phyloP scores from a whole-genome alignment of 1,140 invertebrate genomes.

The Halesus radiatus region DNA sequence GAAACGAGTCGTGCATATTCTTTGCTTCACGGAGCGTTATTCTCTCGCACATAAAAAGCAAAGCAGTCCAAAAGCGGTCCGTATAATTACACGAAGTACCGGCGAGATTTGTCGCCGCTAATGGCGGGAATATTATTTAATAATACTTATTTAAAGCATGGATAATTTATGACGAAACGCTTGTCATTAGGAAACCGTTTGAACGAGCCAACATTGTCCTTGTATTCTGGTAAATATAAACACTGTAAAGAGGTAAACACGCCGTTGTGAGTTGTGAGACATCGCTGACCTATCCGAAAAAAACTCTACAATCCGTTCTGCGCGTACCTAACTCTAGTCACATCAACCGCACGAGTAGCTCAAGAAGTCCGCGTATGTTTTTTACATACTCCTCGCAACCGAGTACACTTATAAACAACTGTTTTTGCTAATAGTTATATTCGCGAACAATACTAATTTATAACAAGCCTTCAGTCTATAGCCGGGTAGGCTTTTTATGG shows the following conservation, averaged over 20 bases:
- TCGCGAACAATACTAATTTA: too few relatives aligned
- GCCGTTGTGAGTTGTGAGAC: not conserved
- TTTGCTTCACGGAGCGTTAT: slow-evolving; percentile 9
- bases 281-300: slow-evolving; percentile 10
- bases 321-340: too few relatives aligned
- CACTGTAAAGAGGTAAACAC: not conserved
- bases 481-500: too few relatives aligned
- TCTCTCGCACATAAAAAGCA: slow-evolving; percentile 3
- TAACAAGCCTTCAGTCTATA: too few relatives aligned
- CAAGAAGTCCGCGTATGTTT: too few relatives aligned
- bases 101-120: slow-evolving; percentile 12
- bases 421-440: too few relatives aligned
- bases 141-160: slow-evolving; percentile 19
- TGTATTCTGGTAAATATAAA: not conserved
- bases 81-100: slow-evolving; percentile 7
- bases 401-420: too few relatives aligned
- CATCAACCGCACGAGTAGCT: too few relatives aligned
- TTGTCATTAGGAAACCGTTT: slow-evolving; percentile 24
- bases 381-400: too few relatives aligned
- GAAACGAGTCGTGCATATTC: slow-evolving; percentile 29
- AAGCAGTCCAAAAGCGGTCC: not conserved
- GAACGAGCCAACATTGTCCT: slow-evolving; percentile 16
- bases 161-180: slow-evolving; percentile 28
- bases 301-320: too few relatives aligned
- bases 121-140: slow-evolving; percentile 21